Percentiles rank a stretch among this genome's conserved stretches.
Conservation (phyloP, 2,113 vertebrate genomes). For the Plectropomus leopardus region DNA sequence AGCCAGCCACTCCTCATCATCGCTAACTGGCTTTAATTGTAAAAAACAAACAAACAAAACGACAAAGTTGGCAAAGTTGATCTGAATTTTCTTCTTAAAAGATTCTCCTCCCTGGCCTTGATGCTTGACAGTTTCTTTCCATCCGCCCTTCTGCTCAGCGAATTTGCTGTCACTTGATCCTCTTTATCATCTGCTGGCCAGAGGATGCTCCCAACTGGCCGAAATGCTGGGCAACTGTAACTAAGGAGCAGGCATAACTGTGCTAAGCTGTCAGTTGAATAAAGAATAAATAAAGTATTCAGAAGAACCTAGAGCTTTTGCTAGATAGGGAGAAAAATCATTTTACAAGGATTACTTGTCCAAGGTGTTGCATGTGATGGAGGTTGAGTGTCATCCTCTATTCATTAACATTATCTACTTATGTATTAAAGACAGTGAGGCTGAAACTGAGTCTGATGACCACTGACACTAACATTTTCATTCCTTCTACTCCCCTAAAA, state of each 20-base stretch:
- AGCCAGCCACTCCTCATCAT: neutral
- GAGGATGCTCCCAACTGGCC: slow-evolving; percentile 82
- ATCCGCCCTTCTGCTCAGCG: slow-evolving; percentile 23
- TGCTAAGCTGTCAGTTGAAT: slow-evolving; percentile 85
- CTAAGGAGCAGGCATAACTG: slow-evolving; percentile 86
- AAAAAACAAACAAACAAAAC: neutral
- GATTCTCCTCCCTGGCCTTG: neutral
- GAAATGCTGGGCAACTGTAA: slow-evolving; percentile 90
- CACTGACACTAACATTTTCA: neutral
- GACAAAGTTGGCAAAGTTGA: neutral
- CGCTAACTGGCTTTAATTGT: neutral
- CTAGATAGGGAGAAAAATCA: neutral
- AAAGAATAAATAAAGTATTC: slow-evolving; percentile 44
- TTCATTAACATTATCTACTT: neutral
- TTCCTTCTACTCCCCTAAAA: neutral
- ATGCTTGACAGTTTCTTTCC: slow-evolving; percentile 28
- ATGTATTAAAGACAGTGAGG: too few species aligned
- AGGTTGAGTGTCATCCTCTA: slow-evolving; percentile 2
- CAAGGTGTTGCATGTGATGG: neutral
- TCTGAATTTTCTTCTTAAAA: neutral
- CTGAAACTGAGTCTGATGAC: slow-evolving; percentile 1
- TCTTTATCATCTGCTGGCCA: slow-evolving; percentile 84
- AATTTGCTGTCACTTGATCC: slow-evolving; percentile 80
- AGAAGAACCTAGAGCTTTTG: slow-evolving; percentile 18
- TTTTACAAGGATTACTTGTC: neutral